Evolutionary conservation across 1,140 invertebrate genomes (phyloP).

Genomic region (Sarcophaga bullata): DNA sequence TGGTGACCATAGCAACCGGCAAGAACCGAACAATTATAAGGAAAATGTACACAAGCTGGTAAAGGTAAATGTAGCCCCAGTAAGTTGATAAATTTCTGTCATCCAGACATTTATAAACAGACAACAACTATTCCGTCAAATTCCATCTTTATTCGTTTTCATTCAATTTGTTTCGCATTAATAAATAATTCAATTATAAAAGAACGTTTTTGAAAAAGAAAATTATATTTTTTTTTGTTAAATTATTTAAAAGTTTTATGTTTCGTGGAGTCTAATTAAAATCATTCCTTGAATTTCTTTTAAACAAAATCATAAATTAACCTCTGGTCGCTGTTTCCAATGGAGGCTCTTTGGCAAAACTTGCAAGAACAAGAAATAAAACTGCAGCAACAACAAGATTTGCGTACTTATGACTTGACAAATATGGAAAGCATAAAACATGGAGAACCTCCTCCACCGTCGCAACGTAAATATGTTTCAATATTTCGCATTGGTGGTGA

Average conservation of each 20-base stretch:
- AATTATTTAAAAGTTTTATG: background rate
- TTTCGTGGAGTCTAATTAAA: background rate
- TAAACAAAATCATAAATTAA: background rate
- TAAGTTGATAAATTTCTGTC: conserved; percentile 2
- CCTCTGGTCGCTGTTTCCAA: background rate
- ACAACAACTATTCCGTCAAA: background rate
- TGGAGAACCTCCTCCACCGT: background rate
- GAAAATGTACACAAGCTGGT: background rate
- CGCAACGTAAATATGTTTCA: conserved; percentile 63
- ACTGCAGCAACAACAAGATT: background rate
- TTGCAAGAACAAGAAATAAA: background rate
- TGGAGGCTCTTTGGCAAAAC: background rate
- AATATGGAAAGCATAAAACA: background rate
- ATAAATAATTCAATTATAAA: background rate
- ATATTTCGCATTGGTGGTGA: conserved; percentile 72
- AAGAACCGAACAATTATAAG: background rate
- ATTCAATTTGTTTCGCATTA: background rate
- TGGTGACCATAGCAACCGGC: background rate
- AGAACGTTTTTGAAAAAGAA: too few relatives aligned
- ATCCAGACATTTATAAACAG: background rate
- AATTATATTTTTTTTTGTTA: background rate
- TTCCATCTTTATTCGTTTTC: background rate
- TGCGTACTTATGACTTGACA: background rate
- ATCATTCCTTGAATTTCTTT: background rate
- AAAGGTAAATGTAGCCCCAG: background rate